A percentile compares a stretch with the other conserved stretches of the same genome.
phyloP scores from a whole-genome alignment of 2,888 invertebrate genomes.

The Drosophila putrida region DNA sequence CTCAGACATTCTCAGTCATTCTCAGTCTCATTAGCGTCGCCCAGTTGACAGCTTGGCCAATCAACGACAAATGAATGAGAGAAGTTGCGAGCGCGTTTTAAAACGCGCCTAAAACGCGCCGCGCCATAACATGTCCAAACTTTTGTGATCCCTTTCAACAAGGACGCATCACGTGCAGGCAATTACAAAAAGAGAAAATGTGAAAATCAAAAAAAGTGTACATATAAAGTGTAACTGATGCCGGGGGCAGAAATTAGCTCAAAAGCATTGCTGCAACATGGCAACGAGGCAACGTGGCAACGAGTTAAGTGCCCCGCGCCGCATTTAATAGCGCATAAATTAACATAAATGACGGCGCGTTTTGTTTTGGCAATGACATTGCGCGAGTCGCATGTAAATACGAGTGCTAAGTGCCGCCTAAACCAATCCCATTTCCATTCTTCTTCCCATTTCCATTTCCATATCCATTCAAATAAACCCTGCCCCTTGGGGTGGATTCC shows the following conservation, averaged over 20 bases:
- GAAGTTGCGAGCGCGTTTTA: slow-evolving; percentile 13
- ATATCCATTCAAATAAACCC: slow-evolving; percentile 35
- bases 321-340: slow-evolving; percentile 80
- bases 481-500: slow-evolving; percentile 32
- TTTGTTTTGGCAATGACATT: slow-evolving; percentile 79
- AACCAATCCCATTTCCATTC: slow-evolving; percentile 37
- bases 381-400: slow-evolving; percentile 72
- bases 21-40: slow-evolving; percentile 45
- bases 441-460: too few species aligned
- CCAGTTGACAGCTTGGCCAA: slow-evolving; percentile 57
- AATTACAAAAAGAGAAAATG: slow-evolving; percentile 50
- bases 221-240: slow-evolving; percentile 32
- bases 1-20: slow-evolving; percentile 2
- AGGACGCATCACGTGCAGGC: slow-evolving; percentile 66
- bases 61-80: slow-evolving; percentile 54
- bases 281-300: slow-evolving; percentile 42
- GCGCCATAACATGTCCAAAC: slow-evolving; percentile 1
- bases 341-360: slow-evolving; percentile 67
- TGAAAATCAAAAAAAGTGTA: slow-evolving; percentile 9
- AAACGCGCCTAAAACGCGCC: slow-evolving; percentile 25
- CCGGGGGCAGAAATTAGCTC: slow-evolving; percentile 50
- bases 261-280: slow-evolving; percentile 36
- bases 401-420: slow-evolving; percentile 57
- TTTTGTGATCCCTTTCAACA: slow-evolving; percentile 45
- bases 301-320: slow-evolving; percentile 75